phyloP scores from a whole-genome alignment of 2,888 invertebrate genomes.

The Deilephila elpenor region DNA sequence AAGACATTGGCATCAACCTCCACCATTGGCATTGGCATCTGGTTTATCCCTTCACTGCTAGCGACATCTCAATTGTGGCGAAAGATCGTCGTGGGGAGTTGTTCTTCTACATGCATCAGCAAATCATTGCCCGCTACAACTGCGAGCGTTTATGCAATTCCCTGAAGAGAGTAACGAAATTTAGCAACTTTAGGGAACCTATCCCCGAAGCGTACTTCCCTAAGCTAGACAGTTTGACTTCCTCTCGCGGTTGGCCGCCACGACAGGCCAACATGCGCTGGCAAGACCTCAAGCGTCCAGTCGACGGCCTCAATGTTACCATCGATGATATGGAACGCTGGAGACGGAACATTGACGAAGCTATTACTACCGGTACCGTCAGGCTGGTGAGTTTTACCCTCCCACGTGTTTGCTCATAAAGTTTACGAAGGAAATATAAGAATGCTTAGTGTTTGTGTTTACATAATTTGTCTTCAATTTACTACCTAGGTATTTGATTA shows the following conservation, averaged over 20 bases:
- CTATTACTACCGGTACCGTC: slow-evolving; percentile 89
- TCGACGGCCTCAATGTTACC: slow-evolving; percentile 85
- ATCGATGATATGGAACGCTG: slow-evolving; percentile 89
- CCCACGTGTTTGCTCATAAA: neutral
- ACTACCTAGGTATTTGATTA: too few relatives aligned
- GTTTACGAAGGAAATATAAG: too few relatives aligned
- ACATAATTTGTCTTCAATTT: too few relatives aligned
- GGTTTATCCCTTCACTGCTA: slow-evolving; percentile 88
- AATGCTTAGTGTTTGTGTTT: too few relatives aligned
- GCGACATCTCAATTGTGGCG: slow-evolving; percentile 84
- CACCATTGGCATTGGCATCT: slow-evolving; percentile 95
- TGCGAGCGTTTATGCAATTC: slow-evolving; percentile 90
- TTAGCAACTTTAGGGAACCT: slow-evolving; percentile 88
- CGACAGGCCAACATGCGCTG: slow-evolving; percentile 86
- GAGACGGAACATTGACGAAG: slow-evolving; percentile 89
- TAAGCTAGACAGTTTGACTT: slow-evolving; percentile 89
- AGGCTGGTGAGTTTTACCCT: slow-evolving; percentile 72
- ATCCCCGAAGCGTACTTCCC: slow-evolving; percentile 93
- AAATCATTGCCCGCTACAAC: slow-evolving; percentile 86
- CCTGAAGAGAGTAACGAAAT: slow-evolving; percentile 86
- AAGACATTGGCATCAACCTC: slow-evolving; percentile 91
- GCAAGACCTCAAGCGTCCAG: slow-evolving; percentile 87
- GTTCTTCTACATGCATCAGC: slow-evolving; percentile 91
- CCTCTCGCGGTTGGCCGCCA: slow-evolving; percentile 90
- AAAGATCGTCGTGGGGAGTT: slow-evolving; percentile 92